phyloP scores from a whole-genome alignment of 2,797 vertebrate species.

The Chelon auratus region DNA sequence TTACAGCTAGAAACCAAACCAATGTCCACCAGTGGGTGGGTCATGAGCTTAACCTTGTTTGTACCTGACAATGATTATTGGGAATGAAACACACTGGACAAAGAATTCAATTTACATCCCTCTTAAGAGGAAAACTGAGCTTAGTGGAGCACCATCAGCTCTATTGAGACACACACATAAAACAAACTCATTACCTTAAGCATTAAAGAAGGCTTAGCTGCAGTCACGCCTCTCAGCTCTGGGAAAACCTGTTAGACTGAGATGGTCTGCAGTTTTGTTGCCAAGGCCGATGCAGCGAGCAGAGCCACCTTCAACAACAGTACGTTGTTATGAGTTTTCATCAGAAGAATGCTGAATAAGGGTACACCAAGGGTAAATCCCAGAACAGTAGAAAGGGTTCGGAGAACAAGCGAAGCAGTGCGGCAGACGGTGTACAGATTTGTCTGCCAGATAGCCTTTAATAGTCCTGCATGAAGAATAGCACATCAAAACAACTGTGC shows the following conservation, averaged over 20 bases:
- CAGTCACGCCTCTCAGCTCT: constrained; percentile 1
- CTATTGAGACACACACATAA: constrained; percentile 11
- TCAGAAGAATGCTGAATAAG: constrained; percentile 13
- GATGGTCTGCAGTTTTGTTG: neutral
- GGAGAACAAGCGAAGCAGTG: neutral
- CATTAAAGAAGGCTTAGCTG: constrained; percentile 5
- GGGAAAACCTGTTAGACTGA: constrained; percentile 1
- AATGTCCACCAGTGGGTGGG: neutral
- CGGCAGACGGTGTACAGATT: neutral
- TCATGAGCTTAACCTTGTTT: constrained; percentile 1
- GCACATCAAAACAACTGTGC: neutral
- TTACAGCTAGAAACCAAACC: constrained; percentile 22
- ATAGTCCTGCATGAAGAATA: constrained; percentile 14
- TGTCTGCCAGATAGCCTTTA: neutral
- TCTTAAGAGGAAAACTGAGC: constrained; percentile 1
- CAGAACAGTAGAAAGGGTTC: neutral
- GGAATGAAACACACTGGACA: constrained; percentile 8
- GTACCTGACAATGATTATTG: constrained; percentile 1
- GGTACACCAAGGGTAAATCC: neutral
- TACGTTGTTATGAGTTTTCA: neutral
- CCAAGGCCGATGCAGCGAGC: neutral
- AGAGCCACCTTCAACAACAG: neutral
- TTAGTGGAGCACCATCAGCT: constrained; percentile 3
- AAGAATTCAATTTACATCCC: constrained; percentile 15
- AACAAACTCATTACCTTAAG: constrained; percentile 5